phyloP scores from a whole-genome alignment of 2,113 vertebrate genomes.

The Poeciliopsis prolifica region DNA sequence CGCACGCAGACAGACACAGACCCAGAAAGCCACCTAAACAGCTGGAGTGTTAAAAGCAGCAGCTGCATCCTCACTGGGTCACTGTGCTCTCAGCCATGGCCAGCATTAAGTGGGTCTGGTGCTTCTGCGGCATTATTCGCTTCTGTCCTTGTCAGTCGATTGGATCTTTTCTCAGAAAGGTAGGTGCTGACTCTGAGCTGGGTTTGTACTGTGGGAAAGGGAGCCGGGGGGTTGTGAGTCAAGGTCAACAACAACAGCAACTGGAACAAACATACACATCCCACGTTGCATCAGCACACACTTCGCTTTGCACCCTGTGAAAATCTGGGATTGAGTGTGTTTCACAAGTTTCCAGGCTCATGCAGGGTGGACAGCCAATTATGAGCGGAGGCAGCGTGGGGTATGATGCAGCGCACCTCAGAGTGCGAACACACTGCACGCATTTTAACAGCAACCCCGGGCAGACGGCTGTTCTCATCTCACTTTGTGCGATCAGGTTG shows the following conservation, averaged over 20 bases:
- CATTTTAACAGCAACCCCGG: constrained; percentile 52
- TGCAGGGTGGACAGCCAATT: constrained; percentile 38
- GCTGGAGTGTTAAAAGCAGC: constrained; percentile 49
- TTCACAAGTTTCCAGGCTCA: not conserved
- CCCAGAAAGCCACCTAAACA: constrained; percentile 49
- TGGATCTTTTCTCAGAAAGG: constrained; percentile 49
- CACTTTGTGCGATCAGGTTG: not conserved
- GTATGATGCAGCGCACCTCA: not conserved
- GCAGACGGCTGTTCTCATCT: constrained; percentile 39
- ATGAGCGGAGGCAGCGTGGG: constrained; percentile 20
- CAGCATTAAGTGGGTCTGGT: constrained; percentile 49
- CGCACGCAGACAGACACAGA: constrained; percentile 30
- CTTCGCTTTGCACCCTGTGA: constrained; percentile 8
- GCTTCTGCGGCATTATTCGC: constrained; percentile 48
- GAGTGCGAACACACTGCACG: constrained; percentile 32
- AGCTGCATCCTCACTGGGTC: constrained; percentile 61
- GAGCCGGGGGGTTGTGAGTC: not conserved
- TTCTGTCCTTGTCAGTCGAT: constrained; percentile 60
- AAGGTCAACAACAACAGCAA: constrained; percentile 37
- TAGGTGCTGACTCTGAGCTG: constrained; percentile 21
- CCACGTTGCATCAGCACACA: not conserved
- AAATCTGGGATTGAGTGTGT: not conserved
- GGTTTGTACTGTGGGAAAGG: not conserved
- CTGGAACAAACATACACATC: not conserved
- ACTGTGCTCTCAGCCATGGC: constrained; percentile 54